phyloP scores from a whole-genome alignment of 2,888 invertebrate genomes.

The Trichogramma evanescens region DNA sequence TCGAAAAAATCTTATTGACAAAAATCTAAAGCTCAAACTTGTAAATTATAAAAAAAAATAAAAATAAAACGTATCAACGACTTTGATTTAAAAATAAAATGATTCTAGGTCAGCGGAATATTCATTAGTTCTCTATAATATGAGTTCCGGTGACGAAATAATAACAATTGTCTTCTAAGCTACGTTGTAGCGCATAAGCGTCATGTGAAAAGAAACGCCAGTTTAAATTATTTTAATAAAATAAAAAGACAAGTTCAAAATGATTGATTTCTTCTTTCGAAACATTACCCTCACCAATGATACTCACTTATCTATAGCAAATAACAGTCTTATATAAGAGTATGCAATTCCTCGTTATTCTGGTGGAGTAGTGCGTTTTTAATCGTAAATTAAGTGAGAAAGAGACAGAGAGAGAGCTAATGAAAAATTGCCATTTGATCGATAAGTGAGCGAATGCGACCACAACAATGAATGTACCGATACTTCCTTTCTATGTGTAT shows the following conservation, averaged over 20 bases:
- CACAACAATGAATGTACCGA: slow-evolving; percentile 24
- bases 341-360: slow-evolving; percentile 4
- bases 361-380: not conserved
- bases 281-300: slow-evolving; percentile 14
- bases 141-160: slow-evolving; percentile 10
- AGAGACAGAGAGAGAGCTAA: slow-evolving; percentile 12
- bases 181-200: slow-evolving; percentile 10
- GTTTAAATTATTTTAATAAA: slow-evolving; percentile 4
- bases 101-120: slow-evolving; percentile 1
- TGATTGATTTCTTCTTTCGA: slow-evolving; percentile 1
- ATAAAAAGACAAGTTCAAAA: slow-evolving; percentile 12
- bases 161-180: slow-evolving; percentile 6
- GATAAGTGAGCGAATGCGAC: slow-evolving; percentile 21
- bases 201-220: slow-evolving; percentile 1
- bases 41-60: slow-evolving; percentile 4
- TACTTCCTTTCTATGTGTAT: not conserved
- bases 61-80: not conserved
- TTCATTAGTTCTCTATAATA: slow-evolving; percentile 12
- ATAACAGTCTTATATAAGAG: slow-evolving; percentile 14
- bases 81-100: not conserved
- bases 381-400: not conserved
- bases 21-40: not conserved
- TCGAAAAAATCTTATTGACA: not conserved
- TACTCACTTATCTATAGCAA: slow-evolving; percentile 19
- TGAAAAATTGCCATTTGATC: slow-evolving; percentile 12